Percentiles rank a stretch among this genome's conserved stretches.
These are phyloP conservation scores for Archips xylosteana DNA, from an alignment of 2,888 invertebrate species.

Conservation along the genomic window DNA sequence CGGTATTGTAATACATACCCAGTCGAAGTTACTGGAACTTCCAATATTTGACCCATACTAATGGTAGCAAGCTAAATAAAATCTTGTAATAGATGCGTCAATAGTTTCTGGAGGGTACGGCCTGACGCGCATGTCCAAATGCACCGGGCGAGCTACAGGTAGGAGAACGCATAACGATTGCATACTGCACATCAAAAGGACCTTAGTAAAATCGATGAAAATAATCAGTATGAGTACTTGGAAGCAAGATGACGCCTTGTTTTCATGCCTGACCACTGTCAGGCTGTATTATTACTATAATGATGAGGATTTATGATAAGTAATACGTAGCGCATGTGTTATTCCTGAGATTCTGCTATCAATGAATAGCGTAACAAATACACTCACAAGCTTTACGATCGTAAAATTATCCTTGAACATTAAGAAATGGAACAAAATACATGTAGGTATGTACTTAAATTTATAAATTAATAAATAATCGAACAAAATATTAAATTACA, in stretches of 20 bases:
- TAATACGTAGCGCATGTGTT: too few relatives aligned
- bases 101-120: conserved; percentile 35
- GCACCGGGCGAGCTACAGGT: conserved; percentile 34
- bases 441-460: too few relatives aligned
- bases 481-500: neutral
- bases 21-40: too few relatives aligned
- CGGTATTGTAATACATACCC: too few relatives aligned
- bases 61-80: too few relatives aligned
- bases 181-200: neutral
- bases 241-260: neutral
- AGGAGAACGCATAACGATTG: neutral
- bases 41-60: too few relatives aligned
- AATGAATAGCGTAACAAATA: too few relatives aligned
- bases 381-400: too few relatives aligned
- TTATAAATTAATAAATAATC: too few relatives aligned
- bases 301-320: neutral
- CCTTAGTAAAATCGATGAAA: neutral
- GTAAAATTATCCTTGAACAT: too few relatives aligned
- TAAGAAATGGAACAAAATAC: too few relatives aligned
- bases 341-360: too few relatives aligned
- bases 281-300: neutral
- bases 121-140: conserved; percentile 42
- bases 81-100: conserved; percentile 9
- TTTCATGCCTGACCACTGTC: neutral
- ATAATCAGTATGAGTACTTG: neutral